Conservation (phyloP, 2,888 invertebrate genomes). For the Cephus spinipes region DNA sequence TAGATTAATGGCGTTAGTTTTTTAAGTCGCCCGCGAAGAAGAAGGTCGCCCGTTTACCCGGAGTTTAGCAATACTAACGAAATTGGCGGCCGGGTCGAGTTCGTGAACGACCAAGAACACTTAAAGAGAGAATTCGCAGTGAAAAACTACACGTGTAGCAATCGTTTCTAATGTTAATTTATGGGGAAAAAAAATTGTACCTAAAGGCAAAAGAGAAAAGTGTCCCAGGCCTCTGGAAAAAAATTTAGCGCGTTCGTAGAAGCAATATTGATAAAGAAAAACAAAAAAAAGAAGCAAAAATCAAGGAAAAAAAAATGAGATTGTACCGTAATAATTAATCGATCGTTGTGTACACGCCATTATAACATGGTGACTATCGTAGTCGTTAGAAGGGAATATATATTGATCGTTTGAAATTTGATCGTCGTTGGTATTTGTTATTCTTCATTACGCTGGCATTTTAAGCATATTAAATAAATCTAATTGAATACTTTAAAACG, state of each 20-base stretch:
- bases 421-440: neutral
- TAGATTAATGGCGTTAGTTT: neutral
- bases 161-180: neutral
- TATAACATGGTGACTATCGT: neutral
- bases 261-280: slow-evolving; percentile 45
- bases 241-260: slow-evolving; percentile 41
- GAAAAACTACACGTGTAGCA: slow-evolving; percentile 36
- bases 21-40: slow-evolving; percentile 2
- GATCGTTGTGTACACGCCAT: neutral
- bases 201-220: slow-evolving; percentile 14
- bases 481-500: neutral
- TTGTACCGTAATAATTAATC: neutral
- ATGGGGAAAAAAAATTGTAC: neutral
- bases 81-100: slow-evolving; percentile 32
- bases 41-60: neutral
- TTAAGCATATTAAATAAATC: neutral
- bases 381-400: neutral
- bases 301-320: neutral
- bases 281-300: slow-evolving; percentile 17
- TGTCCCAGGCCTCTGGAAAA: slow-evolving; percentile 12
- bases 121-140: slow-evolving; percentile 51
- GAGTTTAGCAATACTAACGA: slow-evolving; percentile 14
- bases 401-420: neutral
- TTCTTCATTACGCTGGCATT: neutral
- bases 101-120: slow-evolving; percentile 40